These are phyloP conservation scores for Melanotaenia boesemani DNA, from an alignment of 2,797 vertebrate genomes.

Conservation along the genomic window DNA sequence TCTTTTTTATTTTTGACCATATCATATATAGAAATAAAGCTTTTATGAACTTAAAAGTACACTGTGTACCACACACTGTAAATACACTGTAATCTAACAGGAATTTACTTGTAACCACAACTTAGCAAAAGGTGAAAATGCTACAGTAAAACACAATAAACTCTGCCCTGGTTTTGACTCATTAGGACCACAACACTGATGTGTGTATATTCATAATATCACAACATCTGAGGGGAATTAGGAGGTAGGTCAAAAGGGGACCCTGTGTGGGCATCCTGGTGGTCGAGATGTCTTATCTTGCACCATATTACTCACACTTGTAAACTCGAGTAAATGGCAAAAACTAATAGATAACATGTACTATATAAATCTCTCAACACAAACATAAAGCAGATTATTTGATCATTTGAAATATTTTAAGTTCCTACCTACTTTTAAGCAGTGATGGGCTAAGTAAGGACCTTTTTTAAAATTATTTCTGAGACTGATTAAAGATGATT, in stretches of 20 bases:
- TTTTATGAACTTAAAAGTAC: background rate
- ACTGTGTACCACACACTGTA: background rate
- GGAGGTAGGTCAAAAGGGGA: slow-evolving; percentile 2
- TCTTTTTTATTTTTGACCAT: background rate
- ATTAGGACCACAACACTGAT: slow-evolving; percentile 24
- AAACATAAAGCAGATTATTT: background rate
- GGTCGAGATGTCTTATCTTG: slow-evolving; percentile 1
- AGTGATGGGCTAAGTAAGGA: background rate
- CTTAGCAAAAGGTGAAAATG: slow-evolving; percentile 18
- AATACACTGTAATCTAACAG: slow-evolving; percentile 3
- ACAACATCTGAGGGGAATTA: slow-evolving; percentile 14
- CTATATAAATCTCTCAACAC: background rate
- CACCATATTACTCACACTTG: slow-evolving; percentile 1
- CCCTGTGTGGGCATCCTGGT: background rate
- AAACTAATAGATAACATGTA: background rate
- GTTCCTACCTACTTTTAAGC: background rate
- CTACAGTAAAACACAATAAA: background rate
- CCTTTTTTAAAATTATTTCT: background rate
- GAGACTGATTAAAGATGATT: background rate
- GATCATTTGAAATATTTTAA: background rate
- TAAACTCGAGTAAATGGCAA: background rate
- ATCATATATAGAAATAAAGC: background rate
- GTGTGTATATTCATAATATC: slow-evolving; percentile 32
- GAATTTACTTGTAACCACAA: background rate
- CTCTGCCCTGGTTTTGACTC: slow-evolving; percentile 25